Percentiles rank a stretch among this genome's conserved stretches.
Evolutionary conservation across 2,888 invertebrate genomes (phyloP).

Genomic region (Rambutsinella grinnellia): DNA sequence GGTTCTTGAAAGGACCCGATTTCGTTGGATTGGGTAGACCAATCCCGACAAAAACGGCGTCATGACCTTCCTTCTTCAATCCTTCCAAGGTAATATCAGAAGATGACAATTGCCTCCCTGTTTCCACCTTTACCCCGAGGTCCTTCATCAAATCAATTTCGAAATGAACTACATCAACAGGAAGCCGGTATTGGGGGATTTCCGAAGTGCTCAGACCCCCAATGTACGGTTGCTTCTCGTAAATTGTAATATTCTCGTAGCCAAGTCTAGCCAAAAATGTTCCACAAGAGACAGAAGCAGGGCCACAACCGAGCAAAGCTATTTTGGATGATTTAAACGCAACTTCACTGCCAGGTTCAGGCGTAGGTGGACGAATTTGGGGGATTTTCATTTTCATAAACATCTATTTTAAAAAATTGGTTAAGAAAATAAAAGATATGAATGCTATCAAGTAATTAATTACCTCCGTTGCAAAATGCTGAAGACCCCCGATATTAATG

Average conservation of each 20-base stretch:
- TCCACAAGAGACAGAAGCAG: slow-evolving; percentile 96
- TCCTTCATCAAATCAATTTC: slow-evolving; percentile 93
- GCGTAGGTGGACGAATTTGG: slow-evolving; percentile 85
- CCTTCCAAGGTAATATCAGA: slow-evolving; percentile 81
- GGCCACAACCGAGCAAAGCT: slow-evolving; percentile 93
- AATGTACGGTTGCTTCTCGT: slow-evolving; percentile 86
- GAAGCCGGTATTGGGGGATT: slow-evolving; percentile 97
- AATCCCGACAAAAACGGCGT: slow-evolving; percentile 87
- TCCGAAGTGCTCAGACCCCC: slow-evolving; percentile 96
- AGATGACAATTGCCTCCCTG: slow-evolving; percentile 78
- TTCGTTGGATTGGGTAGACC: slow-evolving; percentile 92
- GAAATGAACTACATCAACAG: slow-evolving; percentile 91
- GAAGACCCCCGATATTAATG: slow-evolving; percentile 98
- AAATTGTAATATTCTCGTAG: slow-evolving; percentile 91
- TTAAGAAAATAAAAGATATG: neutral
- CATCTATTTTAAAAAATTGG: slow-evolving; percentile 72
- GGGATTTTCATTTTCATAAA: slow-evolving; percentile 95
- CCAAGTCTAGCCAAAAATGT: slow-evolving; percentile 95
- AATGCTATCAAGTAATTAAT: slow-evolving; percentile 41
- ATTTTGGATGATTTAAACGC: slow-evolving; percentile 75
- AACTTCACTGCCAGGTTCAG: slow-evolving; percentile 66
- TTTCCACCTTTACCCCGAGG: slow-evolving; percentile 90
- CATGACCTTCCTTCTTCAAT: slow-evolving; percentile 78
- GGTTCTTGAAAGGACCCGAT: slow-evolving; percentile 81
- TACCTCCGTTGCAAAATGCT: slow-evolving; percentile 97